Percentiles rank a stretch among this genome's conserved stretches.
phyloP scores from a whole-genome alignment of 2,113 vertebrate species.

The Excalfactoria chinensis region DNA sequence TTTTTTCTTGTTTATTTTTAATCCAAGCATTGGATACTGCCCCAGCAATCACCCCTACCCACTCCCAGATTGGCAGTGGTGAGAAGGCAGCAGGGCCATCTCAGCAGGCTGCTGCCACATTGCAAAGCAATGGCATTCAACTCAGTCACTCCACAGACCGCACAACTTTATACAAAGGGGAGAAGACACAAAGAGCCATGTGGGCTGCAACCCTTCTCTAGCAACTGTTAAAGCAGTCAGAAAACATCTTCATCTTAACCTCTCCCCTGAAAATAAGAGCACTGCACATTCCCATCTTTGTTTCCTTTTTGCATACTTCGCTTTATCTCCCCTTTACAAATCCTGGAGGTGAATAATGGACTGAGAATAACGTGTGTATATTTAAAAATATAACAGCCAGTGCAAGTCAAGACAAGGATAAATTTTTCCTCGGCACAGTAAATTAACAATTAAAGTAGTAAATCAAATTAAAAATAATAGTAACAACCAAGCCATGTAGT shows the following conservation, averaged over 20 bases:
- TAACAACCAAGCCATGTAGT: neutral
- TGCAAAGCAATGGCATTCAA: neutral
- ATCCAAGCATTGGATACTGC: neutral
- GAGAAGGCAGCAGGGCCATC: neutral
- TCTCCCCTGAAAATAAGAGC: neutral
- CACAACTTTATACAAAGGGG: neutral
- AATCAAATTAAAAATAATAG: neutral
- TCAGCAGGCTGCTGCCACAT: no score
- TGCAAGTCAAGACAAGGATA: neutral
- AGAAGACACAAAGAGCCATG: neutral
- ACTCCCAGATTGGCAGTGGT: neutral
- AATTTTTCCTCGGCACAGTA: neutral
- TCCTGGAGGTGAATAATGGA: slow-evolving; percentile 32
- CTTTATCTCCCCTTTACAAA: slow-evolving; percentile 15
- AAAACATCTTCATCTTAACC: neutral
- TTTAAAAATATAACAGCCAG: neutral
- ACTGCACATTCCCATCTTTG: neutral
- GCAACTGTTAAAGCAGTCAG: neutral
- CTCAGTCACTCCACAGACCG: accelerated
- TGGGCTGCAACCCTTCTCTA: neutral
- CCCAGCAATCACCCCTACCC: neutral
- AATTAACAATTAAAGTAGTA: slow-evolving; percentile 5
- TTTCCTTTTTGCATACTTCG: slow-evolving; percentile 9
- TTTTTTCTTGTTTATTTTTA: neutral
- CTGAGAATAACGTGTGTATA: neutral